Conservation (phyloP, 2,888 invertebrate species). For the Troilus luridus region DNA sequence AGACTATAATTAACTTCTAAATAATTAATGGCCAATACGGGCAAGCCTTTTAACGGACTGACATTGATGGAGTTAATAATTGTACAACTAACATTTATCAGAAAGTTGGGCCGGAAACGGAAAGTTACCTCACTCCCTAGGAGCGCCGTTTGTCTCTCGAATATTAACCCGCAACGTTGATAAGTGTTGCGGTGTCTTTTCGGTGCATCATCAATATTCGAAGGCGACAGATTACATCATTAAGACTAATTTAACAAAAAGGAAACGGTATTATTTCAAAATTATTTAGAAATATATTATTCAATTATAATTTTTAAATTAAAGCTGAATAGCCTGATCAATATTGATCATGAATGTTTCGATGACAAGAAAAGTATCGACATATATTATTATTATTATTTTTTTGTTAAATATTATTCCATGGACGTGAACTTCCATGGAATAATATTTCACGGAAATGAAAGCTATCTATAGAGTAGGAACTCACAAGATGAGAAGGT, state of each 20-base stretch:
- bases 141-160: not conserved
- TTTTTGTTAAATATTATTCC: too few species aligned
- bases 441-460: too few species aligned
- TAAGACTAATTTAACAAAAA: not conserved
- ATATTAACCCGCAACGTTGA: not conserved
- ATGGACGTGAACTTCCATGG: too few species aligned
- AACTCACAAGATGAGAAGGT: too few species aligned
- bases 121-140: not conserved
- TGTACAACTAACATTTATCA: not conserved
- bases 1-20: not conserved
- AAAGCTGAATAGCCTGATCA: not conserved
- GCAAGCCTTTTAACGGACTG: not conserved
- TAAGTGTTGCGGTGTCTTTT: not conserved
- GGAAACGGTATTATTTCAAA: not conserved
- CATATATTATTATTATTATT: too few species aligned
- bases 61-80: constrained; percentile 12
- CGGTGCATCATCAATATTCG: not conserved
- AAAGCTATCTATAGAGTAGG: too few species aligned
- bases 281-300: too few species aligned
- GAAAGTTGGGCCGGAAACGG: not conserved
- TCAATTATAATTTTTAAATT: not conserved
- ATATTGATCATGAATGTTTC: too few species aligned
- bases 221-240: not conserved
- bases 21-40: not conserved
- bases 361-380: too few species aligned